Evolutionary conservation across 2,888 invertebrate genomes (phyloP).

Genomic region (Aspidapion aeneum): DNA sequence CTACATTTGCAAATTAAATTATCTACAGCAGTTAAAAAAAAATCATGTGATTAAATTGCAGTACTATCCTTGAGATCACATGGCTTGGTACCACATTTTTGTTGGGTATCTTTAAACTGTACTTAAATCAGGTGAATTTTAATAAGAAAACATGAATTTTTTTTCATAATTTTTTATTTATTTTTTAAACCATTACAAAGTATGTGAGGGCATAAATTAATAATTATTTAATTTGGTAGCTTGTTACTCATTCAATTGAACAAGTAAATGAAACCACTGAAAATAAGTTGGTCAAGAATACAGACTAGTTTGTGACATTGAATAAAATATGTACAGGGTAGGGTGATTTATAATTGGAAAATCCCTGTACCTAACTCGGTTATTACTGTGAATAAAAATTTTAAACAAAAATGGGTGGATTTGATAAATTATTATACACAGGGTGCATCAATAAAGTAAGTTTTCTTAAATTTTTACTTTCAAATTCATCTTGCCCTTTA

Average conservation of each 20-base stretch:
- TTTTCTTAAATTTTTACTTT: too few species aligned
- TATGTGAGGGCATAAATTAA: not conserved
- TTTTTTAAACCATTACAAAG: too few species aligned
- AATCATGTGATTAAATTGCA: slow-evolving; percentile 34
- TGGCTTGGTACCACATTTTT: slow-evolving; percentile 29
- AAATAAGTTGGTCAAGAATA: not conserved
- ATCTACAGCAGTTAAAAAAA: too few species aligned
- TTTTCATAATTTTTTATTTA: not conserved
- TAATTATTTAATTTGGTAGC: not conserved
- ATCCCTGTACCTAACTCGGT: not conserved
- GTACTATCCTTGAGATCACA: slow-evolving; percentile 44
- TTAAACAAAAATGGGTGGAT: too few species aligned
- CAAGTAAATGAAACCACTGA: not conserved
- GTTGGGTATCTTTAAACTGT: too few species aligned
- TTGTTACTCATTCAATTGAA: not conserved
- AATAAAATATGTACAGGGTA: slow-evolving; percentile 3
- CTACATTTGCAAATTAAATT: too few species aligned
- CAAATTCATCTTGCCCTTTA: too few species aligned
- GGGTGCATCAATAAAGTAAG: too few species aligned
- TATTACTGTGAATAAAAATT: too few species aligned
- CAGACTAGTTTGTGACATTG: not conserved
- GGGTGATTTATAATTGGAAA: slow-evolving; percentile 11
- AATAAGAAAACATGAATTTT: not conserved
- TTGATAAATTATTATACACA: too few species aligned
- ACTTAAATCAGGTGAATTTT: not conserved